Evolutionary conservation across 2,113 vertebrate species (phyloP), one percentile per base, ranked within the genome.

Genomic region (Rhombomys opimus): DNA sequence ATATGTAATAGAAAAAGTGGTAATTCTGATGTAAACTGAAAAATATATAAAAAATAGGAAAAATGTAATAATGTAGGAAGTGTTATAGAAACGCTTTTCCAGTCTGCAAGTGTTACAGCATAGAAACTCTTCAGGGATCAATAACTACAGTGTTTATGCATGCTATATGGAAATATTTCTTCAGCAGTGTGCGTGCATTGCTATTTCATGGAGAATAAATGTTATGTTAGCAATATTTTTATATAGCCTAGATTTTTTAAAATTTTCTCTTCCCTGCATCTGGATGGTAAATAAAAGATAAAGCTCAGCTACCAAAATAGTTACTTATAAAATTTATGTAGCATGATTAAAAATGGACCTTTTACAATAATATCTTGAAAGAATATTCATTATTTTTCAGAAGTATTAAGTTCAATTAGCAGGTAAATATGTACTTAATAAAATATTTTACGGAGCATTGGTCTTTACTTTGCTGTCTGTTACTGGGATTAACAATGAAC

Each of bases 181-280:
- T 97, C 87, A 87, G 54, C 75, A 86, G 38, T 91, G 61, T 82
- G 84, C 85, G 52, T 96, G 84, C 76, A 94, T 90, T 95, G 90
- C 92, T 96, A 86, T 86, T 92, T 97, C 97, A 96, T 92, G 70
- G 89, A 95, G 87, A 95, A 95, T 96, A 97, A 97, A 96, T 96
- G 87, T 97, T 97, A 93, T 92, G 80, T 93, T 96, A 95, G 96
- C 94, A 96, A 90, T 97, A 96, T 96, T 97, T 97, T 97, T 95
- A 92, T 93, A 94, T 50, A 95, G 91, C 50, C 52, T 88, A 91
- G 38, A 84, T 57, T 93, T 92, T 93, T 97, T 14, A 87, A 89
- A 57, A 57, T 87, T 84, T 95, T 96, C 91, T 82, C n/a, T 93
- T 11, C 63, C 30, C 86, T 67, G 52, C 78, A 93, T 92, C 95